Evolutionary conservation across 2,797 vertebrate species (phyloP).

Genomic region (Rhynchonycteris naso): DNA sequence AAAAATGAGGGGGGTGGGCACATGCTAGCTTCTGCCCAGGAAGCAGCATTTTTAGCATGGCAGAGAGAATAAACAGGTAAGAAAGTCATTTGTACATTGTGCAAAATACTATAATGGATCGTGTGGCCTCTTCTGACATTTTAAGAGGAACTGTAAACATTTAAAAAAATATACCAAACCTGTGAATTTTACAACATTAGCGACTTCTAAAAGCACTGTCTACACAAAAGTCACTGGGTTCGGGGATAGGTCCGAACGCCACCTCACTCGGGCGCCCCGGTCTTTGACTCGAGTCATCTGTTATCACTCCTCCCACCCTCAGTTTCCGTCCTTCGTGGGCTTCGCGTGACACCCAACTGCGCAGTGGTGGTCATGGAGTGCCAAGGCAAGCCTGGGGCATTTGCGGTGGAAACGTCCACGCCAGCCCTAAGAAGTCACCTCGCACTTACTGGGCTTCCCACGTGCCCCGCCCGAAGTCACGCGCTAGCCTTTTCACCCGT

Average conservation of each 20-base stretch:
- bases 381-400: background rate
- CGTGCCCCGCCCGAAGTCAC: background rate
- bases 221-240: background rate
- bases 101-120: background rate
- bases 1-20: background rate
- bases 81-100: background rate
- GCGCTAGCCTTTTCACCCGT: background rate
- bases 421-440: background rate
- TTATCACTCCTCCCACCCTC: background rate
- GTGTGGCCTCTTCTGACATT: background rate
- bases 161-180: background rate
- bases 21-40: background rate
- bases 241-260: too few relatives aligned
- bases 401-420: background rate
- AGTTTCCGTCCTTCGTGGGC: background rate
- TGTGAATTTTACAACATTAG: background rate
- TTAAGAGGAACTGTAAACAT: background rate
- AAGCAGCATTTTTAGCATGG: background rate
- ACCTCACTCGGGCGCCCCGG: background rate
- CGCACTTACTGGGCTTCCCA: background rate
- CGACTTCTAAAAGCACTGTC: background rate
- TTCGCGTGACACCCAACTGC: background rate
- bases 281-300: background rate
- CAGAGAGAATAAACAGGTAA: background rate
- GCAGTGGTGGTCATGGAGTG: background rate